A percentile compares a stretch with the other conserved stretches of the same genome.
Evolutionary conservation across 2,888 invertebrate genomes (phyloP).

Genomic region (Sinohyriopsis cumingii): DNA sequence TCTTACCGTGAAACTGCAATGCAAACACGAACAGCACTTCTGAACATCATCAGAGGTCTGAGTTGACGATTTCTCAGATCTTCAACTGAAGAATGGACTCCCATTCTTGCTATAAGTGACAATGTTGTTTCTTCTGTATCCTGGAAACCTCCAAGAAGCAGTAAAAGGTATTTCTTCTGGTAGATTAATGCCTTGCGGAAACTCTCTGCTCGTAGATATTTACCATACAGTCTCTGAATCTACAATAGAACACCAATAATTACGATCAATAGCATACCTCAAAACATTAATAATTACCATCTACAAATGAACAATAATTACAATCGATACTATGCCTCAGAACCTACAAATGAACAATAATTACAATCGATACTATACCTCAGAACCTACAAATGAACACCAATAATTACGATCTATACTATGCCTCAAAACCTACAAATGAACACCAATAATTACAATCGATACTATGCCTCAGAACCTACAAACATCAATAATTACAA

Average conservation of each 20-base stretch:
- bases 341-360: no score
- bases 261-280: no score
- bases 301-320: no score
- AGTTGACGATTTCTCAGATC: slow-evolving; percentile 13
- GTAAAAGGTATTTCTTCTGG: slow-evolving; percentile 90
- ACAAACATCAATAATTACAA: no score
- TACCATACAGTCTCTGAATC: slow-evolving; percentile 71
- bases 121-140: slow-evolving; percentile 74
- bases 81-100: slow-evolving; percentile 38
- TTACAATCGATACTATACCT: no score
- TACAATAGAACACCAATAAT: slow-evolving; percentile 18
- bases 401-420: no score
- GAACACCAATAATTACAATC: no score
- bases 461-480: no score
- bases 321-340: no score
- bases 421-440: no score
- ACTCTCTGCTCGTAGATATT: slow-evolving; percentile 86
- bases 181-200: slow-evolving; percentile 89
- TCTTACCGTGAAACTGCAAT: slow-evolving; percentile 58
- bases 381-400: no score
- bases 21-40: slow-evolving; percentile 59
- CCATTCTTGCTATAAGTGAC: slow-evolving; percentile 71
- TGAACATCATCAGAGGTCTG: slow-evolving; percentile 52
- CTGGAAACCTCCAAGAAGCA: slow-evolving; percentile 79
- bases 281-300: no score